Conservation (phyloP, 2,888 invertebrate species). For the Conomelus anceps region DNA sequence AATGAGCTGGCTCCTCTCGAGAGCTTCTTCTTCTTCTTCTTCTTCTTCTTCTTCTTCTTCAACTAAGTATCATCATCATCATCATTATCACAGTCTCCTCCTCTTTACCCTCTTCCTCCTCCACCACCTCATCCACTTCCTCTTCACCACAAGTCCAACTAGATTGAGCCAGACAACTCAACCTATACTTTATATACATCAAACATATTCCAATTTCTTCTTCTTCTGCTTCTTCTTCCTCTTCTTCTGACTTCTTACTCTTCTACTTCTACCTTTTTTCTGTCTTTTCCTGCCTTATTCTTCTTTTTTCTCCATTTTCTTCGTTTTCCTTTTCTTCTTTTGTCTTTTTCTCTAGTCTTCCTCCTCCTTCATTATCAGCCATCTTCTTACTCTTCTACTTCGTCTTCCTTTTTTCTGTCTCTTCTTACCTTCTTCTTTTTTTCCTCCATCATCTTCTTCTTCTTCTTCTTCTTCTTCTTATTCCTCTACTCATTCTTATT, state of each 20-base stretch:
- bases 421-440: neutral
- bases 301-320: neutral
- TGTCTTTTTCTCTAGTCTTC: neutral
- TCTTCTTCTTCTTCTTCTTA: neutral
- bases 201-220: neutral
- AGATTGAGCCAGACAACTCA: neutral
- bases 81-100: no score
- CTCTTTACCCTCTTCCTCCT: neutral
- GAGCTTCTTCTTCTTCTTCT: neutral
- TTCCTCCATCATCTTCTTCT: no score
- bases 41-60: neutral
- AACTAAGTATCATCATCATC: no score
- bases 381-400: neutral
- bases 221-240: neutral
- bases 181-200: neutral
- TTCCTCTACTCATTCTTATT: neutral
- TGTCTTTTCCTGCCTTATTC: neutral
- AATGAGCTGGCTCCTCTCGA: neutral
- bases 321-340: neutral
- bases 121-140: neutral
- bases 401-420: neutral
- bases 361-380: neutral
- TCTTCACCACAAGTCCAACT: neutral
- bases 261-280: neutral
- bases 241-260: neutral